Base-by-base conservation (phyloP, 2,113 vertebrate genomes). In the Anhinga anhinga region DNA sequence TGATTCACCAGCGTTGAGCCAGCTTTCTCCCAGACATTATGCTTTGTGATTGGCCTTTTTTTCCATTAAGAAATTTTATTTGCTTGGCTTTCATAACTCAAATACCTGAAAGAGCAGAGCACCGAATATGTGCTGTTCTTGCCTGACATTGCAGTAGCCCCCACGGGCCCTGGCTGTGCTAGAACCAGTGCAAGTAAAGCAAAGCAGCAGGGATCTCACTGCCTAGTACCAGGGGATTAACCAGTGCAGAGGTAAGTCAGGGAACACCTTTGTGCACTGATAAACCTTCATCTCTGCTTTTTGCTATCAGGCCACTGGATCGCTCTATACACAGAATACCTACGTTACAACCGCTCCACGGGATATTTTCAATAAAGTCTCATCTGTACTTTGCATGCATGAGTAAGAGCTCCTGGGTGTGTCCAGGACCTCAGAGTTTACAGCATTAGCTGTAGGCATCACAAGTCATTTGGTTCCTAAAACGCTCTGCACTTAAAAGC, bases 391-490 rank as follows among this genome's bases (percentile, higher is more conserved):
- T 69, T 95, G 94, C 16, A 25, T 84, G 95, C 52, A 32, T 94
- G 97, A 97, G 52, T 86, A 88, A 93, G 90, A 93, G 81, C 81
- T 84, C n/a, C 50, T 42, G 95, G 96, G 95, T 90, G 96, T 97
- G 97, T 69, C 93, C 15, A 14, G 27, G 91, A 73, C 96, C 88
- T 85, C 72, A 27, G 70, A 84, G 56, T 79, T 95, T 69, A 36
- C 36, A 32, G 95, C 47, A n/a, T 38, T 32, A 83, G 91, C 94
- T 76, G 90, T 38, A 85, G 95, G 96, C 92, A 88, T 55, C 95
- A 21, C 83, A 80, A 96, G 42, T 77, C 58, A 61, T 76, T 78
- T 90, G 94, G 81, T 80, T 92, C 73, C 83, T 78, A 53, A 91
- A 94, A 92, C 80, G 56, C 55, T 88, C 76, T 58, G 91, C 49